A percentile compares a stretch with the other conserved stretches of the same genome.
phyloP scores from a whole-genome alignment of 2,113 vertebrate genomes.

The Fukomys damarensis region DNA sequence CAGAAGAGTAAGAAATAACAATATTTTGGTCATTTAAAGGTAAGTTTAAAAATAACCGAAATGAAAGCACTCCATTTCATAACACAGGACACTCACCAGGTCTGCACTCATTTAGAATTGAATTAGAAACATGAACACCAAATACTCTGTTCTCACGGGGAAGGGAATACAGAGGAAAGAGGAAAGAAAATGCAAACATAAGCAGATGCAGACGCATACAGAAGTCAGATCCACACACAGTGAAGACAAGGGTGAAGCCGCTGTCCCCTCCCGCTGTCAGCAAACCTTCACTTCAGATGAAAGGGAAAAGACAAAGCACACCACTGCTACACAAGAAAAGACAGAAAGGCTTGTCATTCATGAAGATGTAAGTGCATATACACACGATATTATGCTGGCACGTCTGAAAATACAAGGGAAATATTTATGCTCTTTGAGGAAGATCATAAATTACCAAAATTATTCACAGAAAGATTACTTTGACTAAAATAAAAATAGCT shows the following conservation, averaged over 20 bases:
- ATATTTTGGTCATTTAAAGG: neutral
- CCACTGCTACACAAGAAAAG: neutral
- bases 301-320: neutral
- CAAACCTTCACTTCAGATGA: neutral
- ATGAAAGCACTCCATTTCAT: neutral
- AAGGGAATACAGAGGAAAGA: neutral
- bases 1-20: neutral
- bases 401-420: neutral
- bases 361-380: neutral
- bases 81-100: neutral
- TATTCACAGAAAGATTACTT: neutral
- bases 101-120: neutral
- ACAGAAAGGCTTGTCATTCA: neutral
- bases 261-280: neutral
- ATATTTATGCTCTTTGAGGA: neutral
- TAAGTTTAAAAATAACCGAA: neutral
- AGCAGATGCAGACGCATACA: neutral
- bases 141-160: neutral
- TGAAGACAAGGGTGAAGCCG: neutral
- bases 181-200: neutral
- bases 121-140: neutral
- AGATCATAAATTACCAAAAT: neutral
- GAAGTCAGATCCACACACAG: neutral
- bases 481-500: constrained; percentile 20
- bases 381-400: neutral